Evolutionary conservation across 1,140 invertebrate genomes (phyloP).

Genomic region (Pseudomyrmex sp.): DNA sequence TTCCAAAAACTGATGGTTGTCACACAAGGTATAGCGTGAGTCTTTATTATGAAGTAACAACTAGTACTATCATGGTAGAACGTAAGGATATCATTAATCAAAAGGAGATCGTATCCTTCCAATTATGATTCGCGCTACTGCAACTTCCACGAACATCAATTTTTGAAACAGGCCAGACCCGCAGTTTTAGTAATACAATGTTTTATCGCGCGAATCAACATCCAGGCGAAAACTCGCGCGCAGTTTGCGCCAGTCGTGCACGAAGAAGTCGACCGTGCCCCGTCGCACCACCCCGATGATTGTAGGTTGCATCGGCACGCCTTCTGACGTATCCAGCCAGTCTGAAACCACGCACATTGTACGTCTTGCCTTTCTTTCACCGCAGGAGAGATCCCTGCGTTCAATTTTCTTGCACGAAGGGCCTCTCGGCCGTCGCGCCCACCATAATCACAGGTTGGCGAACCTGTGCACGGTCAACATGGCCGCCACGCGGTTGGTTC

Average conservation of each 20-base stretch:
- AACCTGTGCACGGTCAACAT: conserved; percentile 75
- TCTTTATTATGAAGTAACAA: conserved; percentile 44
- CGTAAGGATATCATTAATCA: conserved; percentile 47
- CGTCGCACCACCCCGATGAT: conserved; percentile 84
- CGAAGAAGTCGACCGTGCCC: conserved; percentile 68
- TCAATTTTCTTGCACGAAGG: conserved; percentile 82
- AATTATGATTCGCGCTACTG: conserved; percentile 43
- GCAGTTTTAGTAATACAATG: conserved; percentile 50
- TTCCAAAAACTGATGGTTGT: conserved; percentile 15
- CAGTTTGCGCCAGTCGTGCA: conserved; percentile 43
- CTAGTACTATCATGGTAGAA: conserved; percentile 2
- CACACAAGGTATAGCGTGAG: not conserved
- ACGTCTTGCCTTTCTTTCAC: conserved; percentile 64
- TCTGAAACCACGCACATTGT: conserved; percentile 54
- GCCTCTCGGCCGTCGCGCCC: conserved; percentile 69
- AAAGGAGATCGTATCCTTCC: conserved; percentile 30
- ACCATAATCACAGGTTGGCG: conserved; percentile 84
- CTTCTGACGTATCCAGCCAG: conserved; percentile 74
- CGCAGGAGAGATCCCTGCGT: conserved; percentile 72
- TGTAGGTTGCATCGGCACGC: conserved; percentile 84
- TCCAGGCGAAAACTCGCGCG: conserved; percentile 35
- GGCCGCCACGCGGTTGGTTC: conserved; percentile 73
- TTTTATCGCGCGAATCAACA: conserved; percentile 50
- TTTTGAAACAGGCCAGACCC: conserved; percentile 23
- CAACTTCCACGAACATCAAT: conserved; percentile 40